Evolutionary conservation across 1,140 invertebrate species (phyloP).

Genomic region (Hylaeus anthracinus): DNA sequence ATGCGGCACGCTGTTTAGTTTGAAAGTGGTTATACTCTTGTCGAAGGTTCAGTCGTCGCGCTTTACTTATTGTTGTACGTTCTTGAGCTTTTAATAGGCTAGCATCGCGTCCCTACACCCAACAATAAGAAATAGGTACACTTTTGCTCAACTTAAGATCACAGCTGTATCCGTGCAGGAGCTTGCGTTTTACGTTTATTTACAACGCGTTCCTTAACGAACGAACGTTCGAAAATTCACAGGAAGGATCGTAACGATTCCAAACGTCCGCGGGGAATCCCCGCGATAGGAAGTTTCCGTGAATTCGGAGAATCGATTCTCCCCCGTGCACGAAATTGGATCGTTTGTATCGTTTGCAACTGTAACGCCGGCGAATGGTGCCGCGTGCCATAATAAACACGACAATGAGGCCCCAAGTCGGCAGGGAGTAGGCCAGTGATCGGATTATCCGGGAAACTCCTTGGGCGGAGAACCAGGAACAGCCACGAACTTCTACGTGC

Average conservation of each 20-base stretch:
- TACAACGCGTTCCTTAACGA: no score
- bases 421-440: constrained; percentile 45
- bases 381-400: constrained; percentile 44
- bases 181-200: no score
- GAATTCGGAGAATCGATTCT: constrained; percentile 17
- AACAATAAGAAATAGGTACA: no score
- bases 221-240: no score
- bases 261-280: neutral
- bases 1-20: no score
- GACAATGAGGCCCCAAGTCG: constrained; percentile 38
- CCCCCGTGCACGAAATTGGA: constrained; percentile 38
- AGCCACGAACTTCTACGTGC: constrained; percentile 31
- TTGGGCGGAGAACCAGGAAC: constrained; percentile 35
- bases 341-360: constrained; percentile 63
- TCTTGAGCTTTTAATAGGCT: no score
- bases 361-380: constrained; percentile 37
- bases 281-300: neutral
- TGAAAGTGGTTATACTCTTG: no score
- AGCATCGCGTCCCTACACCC: no score
- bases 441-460: constrained; percentile 62
- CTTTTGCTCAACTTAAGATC: no score
- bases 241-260: neutral
- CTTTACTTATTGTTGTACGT: no score
- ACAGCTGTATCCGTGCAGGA: no score
- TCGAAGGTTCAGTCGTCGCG: no score